These are phyloP conservation scores for Drosophila athabasca DNA, from an alignment of 1,140 invertebrate species.

Conservation along the genomic window DNA sequence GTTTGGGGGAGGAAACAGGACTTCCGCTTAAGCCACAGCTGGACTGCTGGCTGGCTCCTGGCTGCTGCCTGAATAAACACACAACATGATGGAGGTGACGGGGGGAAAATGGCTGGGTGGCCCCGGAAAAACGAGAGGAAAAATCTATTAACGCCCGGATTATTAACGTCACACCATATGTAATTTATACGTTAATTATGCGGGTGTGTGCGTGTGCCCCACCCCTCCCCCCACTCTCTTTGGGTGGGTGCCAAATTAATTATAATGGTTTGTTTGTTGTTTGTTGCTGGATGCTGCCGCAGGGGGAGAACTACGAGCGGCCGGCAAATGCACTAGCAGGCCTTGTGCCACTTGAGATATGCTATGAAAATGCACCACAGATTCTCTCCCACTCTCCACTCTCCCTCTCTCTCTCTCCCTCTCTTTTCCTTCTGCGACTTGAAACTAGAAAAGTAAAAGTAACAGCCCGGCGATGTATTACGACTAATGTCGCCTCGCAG, in stretches of 20 bases:
- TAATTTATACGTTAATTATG: conserved; percentile 81
- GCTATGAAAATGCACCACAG: conserved; percentile 38
- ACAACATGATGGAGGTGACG: background rate
- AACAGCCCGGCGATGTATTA: conserved; percentile 71
- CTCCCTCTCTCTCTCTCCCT: no score
- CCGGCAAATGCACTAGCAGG: conserved; percentile 1
- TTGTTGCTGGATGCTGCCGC: background rate
- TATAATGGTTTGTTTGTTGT: conserved; percentile 19
- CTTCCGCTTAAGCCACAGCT: conserved; percentile 52
- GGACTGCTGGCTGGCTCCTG: conserved; percentile 13
- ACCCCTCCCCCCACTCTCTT: background rate
- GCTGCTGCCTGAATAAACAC: conserved; percentile 53
- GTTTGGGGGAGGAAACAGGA: background rate
- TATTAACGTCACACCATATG: conserved; percentile 80
- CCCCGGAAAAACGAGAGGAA: conserved; percentile 62
- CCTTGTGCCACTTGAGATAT: conserved; percentile 49
- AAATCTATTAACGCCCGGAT: conserved; percentile 81
- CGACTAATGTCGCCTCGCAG: conserved; percentile 67
- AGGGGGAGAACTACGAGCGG: no score
- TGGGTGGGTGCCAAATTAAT: conserved; percentile 13
- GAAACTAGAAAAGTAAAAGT: conserved; percentile 68
- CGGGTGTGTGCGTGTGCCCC: conserved; percentile 16
- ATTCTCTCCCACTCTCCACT: background rate
- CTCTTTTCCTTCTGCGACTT: conserved; percentile 28
- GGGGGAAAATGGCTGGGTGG: conserved; percentile 44